These are phyloP conservation scores for Chymomyza procnemis DNA, from an alignment of 2,888 invertebrate genomes.

Conservation along the genomic window DNA sequence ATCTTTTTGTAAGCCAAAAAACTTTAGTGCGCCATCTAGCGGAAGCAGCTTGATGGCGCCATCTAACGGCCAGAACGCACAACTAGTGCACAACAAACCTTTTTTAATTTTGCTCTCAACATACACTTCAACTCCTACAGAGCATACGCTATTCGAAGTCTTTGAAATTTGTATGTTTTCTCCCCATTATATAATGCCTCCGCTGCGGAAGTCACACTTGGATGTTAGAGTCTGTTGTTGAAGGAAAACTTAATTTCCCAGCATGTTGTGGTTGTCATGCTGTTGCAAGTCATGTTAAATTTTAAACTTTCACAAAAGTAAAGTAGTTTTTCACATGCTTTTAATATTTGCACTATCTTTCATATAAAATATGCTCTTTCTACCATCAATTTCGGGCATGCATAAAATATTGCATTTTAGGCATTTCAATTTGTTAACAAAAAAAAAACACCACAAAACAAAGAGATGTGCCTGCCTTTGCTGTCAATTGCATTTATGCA, in stretches of 20 bases:
- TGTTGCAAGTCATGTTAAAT: not conserved
- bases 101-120: too few species aligned
- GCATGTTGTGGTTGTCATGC: not conserved
- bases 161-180: not conserved
- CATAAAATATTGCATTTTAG: not conserved
- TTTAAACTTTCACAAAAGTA: not conserved
- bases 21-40: too few species aligned
- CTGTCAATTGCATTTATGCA: constrained; percentile 41
- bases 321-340: not conserved
- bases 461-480: not conserved
- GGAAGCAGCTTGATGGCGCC: too few species aligned
- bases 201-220: not conserved
- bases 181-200: not conserved
- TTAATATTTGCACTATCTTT: not conserved
- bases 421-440: constrained; percentile 17
- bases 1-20: too few species aligned
- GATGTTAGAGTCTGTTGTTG: not conserved
- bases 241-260: constrained; percentile 1
- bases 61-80: too few species aligned
- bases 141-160: not conserved
- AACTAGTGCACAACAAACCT: too few species aligned
- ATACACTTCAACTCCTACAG: not conserved
- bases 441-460: too few species aligned
- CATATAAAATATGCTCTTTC: not conserved
- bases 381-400: not conserved